Evolutionary conservation across 30 jellyfish, hydroid and myxozoan genomes (phyloP).

Genomic region (Turritopsis rubra): DNA sequence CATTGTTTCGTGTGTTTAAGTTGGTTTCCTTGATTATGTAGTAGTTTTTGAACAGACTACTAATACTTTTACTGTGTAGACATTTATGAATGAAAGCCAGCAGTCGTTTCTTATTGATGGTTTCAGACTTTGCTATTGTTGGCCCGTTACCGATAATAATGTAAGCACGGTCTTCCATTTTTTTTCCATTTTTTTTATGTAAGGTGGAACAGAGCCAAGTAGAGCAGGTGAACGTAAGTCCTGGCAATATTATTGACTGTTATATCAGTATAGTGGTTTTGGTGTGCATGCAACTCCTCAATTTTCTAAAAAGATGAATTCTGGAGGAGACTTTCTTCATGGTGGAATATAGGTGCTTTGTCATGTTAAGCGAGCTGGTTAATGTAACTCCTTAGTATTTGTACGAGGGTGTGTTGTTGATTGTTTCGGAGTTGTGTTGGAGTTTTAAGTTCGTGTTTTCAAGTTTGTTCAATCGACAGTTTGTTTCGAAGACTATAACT

Average conservation of each 20-base stretch:
- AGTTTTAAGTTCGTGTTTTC: not conserved
- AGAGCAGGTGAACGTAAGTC: not conserved
- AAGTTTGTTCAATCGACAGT: not conserved
- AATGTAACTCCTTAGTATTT: not conserved
- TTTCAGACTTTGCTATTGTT: not conserved
- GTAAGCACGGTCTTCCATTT: not conserved
- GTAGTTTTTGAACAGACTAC: constrained; percentile 6
- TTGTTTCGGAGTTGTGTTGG: not conserved
- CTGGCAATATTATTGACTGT: not conserved
- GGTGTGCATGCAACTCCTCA: not conserved
- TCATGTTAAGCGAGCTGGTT: not conserved
- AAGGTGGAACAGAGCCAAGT: not conserved
- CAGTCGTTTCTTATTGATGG: not conserved
- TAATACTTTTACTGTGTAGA: not conserved
- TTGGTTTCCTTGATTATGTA: constrained; percentile 16
- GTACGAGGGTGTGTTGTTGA: not conserved
- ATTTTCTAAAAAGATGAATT: not conserved
- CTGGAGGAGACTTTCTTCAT: not conserved
- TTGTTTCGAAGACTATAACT: not conserved
- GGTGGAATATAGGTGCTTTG: not conserved
- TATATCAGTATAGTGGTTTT: not conserved
- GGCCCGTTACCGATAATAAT: not conserved
- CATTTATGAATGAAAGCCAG: not conserved
- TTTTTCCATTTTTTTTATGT: not conserved
- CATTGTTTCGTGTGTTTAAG: constrained; percentile 26